Evolutionary conservation across 1,140 invertebrate genomes (phyloP), one percentile per base, ranked within the genome.

Genomic region (Pachyrhynchus sulphureomaculatus): DNA sequence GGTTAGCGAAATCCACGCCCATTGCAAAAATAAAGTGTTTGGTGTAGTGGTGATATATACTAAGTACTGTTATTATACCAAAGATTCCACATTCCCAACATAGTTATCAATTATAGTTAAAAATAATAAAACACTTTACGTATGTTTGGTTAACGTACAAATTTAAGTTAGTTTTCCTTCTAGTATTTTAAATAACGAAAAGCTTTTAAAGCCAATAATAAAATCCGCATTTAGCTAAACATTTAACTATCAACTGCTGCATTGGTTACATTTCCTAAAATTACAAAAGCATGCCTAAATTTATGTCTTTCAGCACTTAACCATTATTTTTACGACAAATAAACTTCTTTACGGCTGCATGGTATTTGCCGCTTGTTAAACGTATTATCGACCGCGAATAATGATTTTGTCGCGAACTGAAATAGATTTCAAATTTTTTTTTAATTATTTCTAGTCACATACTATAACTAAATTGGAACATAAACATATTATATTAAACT

Each of bases 251-350:
- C 48, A 51, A 51, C 18, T 20, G 17, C 32, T 17, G 20, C 32
- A 34, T 48, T 26, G 45, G 29, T 29, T 26, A 18, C 48, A 51
- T 56, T 47, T 44, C 41, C 29, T 21, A 56, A 54, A 23, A 48
- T 47, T 39, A 58, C 55, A 58, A 58, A 48, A 58, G 55, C 55
- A 47, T 58, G 32, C 29, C 20, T 58, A 48, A 58, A 37, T 58
- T 47, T 48, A 55, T 20, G 41, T 55, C 53, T 44, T 37, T 55
- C 53, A 44, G 8, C 53, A 18, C 21, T 12, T n/a, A 47, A 37
- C 44, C 44, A 58, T 56, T 56, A 56, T 48, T 58, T 58, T 58
- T 58, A 58, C 39, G 55, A 33, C 29, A 24, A 47, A 47, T 58
- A 58, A 58, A 55, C 55, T 17, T 47, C 45, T 58, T 58, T 48